A percentile compares a stretch with the other conserved stretches of the same genome.
Evolutionary conservation across 2,888 invertebrate species (phyloP).

Genomic region (Epirrhoe tristata): DNA sequence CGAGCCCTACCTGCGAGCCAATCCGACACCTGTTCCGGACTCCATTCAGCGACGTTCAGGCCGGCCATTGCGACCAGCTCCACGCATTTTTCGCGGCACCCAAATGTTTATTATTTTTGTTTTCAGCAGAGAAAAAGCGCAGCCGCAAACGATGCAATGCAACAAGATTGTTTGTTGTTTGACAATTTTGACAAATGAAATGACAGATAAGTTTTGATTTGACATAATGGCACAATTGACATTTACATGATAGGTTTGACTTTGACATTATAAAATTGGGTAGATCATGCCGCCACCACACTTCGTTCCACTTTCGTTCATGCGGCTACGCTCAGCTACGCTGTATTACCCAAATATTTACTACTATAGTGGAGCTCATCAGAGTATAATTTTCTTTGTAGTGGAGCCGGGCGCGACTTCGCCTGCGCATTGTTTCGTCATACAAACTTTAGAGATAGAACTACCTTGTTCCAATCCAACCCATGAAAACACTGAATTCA

Average conservation of each 20-base stretch:
- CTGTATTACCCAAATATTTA: no score
- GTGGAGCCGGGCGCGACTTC: no score
- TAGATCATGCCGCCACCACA: no score
- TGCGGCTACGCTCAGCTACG: no score
- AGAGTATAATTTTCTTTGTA: no score
- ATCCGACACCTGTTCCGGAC: conserved; percentile 95
- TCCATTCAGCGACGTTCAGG: conserved; percentile 92
- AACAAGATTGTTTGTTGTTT: conserved; percentile 3
- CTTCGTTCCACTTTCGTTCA: no score
- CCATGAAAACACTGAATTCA: no score
- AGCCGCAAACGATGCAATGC: conserved; percentile 25
- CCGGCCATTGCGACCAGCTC: conserved; percentile 62
- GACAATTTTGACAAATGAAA: background rate
- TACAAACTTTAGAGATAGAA: no score
- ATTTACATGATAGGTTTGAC: conserved; percentile 1
- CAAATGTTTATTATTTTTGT: conserved; percentile 42
- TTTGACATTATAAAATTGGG: no score
- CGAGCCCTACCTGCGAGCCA: conserved; percentile 92
- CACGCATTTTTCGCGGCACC: conserved; percentile 57
- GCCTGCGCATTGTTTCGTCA: no score
- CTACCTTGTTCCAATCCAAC: no score
- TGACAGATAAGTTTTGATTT: background rate
- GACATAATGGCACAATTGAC: background rate
- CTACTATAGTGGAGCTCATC: no score
- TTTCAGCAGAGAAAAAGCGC: conserved; percentile 28